Evolutionary conservation across 2,888 invertebrate genomes (phyloP).

Genomic region (Tillus elongatus): DNA sequence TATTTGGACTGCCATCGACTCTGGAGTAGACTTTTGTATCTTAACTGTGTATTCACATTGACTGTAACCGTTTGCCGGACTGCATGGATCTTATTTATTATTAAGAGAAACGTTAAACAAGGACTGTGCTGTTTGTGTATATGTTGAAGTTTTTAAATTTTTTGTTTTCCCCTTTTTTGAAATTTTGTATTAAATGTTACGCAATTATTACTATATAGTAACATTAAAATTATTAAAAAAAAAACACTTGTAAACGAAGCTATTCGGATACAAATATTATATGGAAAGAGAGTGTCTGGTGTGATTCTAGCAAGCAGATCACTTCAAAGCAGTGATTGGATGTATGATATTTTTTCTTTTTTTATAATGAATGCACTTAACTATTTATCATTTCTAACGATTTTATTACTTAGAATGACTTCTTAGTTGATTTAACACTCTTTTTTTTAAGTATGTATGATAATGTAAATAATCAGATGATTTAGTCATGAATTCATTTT

Average conservation of each 20-base stretch:
- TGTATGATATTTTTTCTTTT: no score
- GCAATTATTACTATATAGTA: no score
- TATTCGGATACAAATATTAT: no score
- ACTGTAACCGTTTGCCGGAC: slow-evolving; percentile 27
- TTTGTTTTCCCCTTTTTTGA: slow-evolving; percentile 13
- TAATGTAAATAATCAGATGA: slow-evolving; percentile 27
- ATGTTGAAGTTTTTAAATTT: slow-evolving; percentile 21
- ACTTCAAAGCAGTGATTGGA: no score
- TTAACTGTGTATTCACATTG: not conserved
- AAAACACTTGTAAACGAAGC: no score
- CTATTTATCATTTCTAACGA: no score
- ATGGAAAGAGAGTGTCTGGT: no score
- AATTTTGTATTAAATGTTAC: slow-evolving; percentile 12
- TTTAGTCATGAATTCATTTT: slow-evolving; percentile 13
- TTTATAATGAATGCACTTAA: no score
- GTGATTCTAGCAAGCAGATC: no score
- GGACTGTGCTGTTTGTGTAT: slow-evolving; percentile 26
- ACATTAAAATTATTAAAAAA: no score
- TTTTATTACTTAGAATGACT: no score
- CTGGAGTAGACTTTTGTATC: no score
- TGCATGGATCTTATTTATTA: slow-evolving; percentile 28
- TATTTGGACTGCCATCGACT: slow-evolving; percentile 40
- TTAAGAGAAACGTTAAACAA: slow-evolving; percentile 13
- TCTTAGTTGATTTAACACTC: slow-evolving; percentile 21
- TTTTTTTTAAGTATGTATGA: slow-evolving; percentile 27